Percentiles rank a stretch among this genome's conserved stretches.
These are phyloP conservation scores for Micropterix aruncella DNA, from an alignment of 2,888 invertebrate genomes.

Conservation along the genomic window DNA sequence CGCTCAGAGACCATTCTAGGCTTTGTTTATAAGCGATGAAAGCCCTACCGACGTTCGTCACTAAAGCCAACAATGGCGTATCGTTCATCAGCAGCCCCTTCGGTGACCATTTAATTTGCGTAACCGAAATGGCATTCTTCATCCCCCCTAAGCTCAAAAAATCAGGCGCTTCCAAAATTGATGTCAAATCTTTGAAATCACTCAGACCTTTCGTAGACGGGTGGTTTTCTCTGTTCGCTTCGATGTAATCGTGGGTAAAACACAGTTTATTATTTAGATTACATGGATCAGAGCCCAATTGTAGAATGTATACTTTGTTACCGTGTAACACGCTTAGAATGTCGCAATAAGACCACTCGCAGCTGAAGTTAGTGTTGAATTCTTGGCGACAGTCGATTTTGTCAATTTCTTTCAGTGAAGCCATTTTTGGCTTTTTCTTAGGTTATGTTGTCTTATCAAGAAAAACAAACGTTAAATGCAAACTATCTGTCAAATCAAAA, in stretches of 20 bases:
- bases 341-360: not conserved
- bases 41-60: not conserved
- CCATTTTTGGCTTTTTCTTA: not conserved
- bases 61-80: not conserved
- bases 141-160: not conserved
- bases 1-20: not conserved
- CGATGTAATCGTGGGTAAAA: not conserved
- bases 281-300: not conserved
- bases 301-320: not conserved
- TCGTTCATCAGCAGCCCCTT: not conserved
- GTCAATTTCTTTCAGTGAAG: not conserved
- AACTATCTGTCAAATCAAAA: no score
- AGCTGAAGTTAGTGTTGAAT: not conserved
- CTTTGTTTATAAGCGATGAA: not conserved
- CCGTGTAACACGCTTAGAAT: not conserved
- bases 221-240: not conserved
- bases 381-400: not conserved
- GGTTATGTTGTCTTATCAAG: no score
- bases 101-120: not conserved
- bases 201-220: not conserved
- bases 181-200: not conserved
- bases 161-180: not conserved
- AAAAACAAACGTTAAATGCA: no score
- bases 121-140: not conserved
- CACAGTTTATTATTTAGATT: not conserved